Evolutionary conservation across 2,113 vertebrate species (phyloP).

Genomic region (Cyanocitta stelleri): DNA sequence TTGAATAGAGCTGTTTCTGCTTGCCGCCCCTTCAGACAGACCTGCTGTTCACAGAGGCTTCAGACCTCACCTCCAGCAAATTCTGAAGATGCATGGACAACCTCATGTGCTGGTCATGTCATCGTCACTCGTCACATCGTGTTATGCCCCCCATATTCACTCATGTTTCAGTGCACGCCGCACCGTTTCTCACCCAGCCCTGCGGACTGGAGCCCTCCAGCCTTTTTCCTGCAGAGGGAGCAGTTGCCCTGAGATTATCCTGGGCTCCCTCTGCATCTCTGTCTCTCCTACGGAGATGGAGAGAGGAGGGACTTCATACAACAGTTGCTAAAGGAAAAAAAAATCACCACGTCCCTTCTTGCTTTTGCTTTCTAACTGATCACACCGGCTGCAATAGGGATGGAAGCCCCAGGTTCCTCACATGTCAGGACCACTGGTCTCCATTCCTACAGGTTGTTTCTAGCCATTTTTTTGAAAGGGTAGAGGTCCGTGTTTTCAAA

Average conservation of each 20-base stretch:
- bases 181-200: accelerated
- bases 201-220: background rate
- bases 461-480: background rate
- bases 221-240: slow-evolving; percentile 36
- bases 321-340: background rate
- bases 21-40: background rate
- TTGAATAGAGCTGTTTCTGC: background rate
- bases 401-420: background rate
- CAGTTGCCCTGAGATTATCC: background rate
- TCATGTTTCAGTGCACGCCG: accelerated
- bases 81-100: background rate
- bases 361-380: background rate
- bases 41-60: background rate
- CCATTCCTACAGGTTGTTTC: background rate
- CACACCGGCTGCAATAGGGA: background rate
- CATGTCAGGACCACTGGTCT: background rate
- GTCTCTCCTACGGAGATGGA: background rate
- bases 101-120: accelerated
- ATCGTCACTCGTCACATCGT: accelerated
- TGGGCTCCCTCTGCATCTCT: background rate
- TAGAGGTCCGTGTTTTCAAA: background rate
- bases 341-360: background rate
- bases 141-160: accelerated
- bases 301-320: background rate
- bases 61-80: background rate